phyloP scores from a whole-genome alignment of 2,113 vertebrate genomes.

The Amblyornis subalaris region DNA sequence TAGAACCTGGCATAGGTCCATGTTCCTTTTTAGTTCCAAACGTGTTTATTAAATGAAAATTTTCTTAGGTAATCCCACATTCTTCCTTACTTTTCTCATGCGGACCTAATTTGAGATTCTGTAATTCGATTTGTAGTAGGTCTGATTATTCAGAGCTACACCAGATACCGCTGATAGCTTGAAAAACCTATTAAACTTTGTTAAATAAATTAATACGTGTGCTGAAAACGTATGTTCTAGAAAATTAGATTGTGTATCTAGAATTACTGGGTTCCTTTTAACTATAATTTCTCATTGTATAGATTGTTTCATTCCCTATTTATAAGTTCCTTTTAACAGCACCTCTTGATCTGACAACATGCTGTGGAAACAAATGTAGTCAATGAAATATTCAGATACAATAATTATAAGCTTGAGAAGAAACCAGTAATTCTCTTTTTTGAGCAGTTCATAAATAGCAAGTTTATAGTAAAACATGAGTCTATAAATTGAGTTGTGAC shows the following conservation, averaged over 20 bases:
- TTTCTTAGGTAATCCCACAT: background rate
- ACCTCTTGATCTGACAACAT: slow-evolving; percentile 12
- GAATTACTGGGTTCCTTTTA: background rate
- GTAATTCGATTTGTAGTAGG: background rate
- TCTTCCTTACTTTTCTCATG: background rate
- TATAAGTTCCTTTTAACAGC: background rate
- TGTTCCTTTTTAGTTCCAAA: background rate
- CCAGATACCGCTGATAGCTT: background rate
- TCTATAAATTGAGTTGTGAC: background rate
- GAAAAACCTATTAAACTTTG: background rate
- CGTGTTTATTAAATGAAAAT: background rate
- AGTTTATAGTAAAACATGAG: background rate
- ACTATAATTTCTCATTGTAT: background rate
- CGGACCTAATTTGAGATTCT: background rate
- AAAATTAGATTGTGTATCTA: background rate
- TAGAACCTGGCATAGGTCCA: background rate
- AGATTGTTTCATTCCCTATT: background rate
- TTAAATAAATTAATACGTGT: background rate
- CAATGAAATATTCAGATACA: slow-evolving; percentile 26
- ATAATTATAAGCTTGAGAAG: slow-evolving; percentile 32
- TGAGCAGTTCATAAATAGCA: background rate
- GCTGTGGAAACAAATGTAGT: slow-evolving; percentile 38
- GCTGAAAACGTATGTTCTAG: background rate
- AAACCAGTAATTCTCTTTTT: slow-evolving; percentile 19
- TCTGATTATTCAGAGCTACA: background rate